Evolutionary conservation across 53 echinoderm and acorn worm genomes (phyloP).

Genomic region (Luidia sarsii): DNA sequence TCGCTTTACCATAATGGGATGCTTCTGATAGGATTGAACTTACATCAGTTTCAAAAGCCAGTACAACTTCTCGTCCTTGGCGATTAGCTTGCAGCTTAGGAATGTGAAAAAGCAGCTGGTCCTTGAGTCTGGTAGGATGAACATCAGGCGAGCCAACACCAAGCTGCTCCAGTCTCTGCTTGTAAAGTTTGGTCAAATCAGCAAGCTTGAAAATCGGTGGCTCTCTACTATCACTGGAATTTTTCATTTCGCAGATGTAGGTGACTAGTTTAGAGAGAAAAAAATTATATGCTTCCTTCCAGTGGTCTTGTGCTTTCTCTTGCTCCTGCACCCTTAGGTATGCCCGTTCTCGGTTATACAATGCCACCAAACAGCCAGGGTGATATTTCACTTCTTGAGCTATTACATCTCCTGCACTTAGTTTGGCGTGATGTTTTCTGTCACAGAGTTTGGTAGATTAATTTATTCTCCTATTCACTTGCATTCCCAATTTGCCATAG

Average conservation of each 20-base stretch:
- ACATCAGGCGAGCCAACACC: conserved; percentile 6
- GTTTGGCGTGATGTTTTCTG: too few relatives aligned
- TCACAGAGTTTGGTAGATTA: too few relatives aligned
- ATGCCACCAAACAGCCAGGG: too few relatives aligned
- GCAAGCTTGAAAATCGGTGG: conserved; percentile 37
- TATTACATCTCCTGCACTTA: too few relatives aligned
- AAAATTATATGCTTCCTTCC: background rate
- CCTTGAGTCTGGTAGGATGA: conserved; percentile 53
- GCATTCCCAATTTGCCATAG: too few relatives aligned
- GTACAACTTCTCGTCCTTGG: conserved; percentile 52
- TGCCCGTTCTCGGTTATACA: too few relatives aligned
- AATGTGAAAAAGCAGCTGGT: conserved; percentile 30
- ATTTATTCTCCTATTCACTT: too few relatives aligned
- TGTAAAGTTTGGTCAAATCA: conserved; percentile 26
- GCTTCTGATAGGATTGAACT: conserved; percentile 17
- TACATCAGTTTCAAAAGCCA: conserved; percentile 33
- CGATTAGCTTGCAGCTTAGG: conserved; percentile 43
- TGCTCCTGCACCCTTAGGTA: background rate
- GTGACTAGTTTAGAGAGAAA: background rate
- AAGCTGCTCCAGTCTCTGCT: conserved; percentile 44
- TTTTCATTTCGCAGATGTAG: background rate
- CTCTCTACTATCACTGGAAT: background rate
- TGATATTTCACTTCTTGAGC: too few relatives aligned
- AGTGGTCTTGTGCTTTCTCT: background rate
- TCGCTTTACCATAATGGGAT: conserved; percentile 18